Evolutionary conservation across 2,888 invertebrate genomes (phyloP).

Genomic region (Caenorhabditis angaria): DNA sequence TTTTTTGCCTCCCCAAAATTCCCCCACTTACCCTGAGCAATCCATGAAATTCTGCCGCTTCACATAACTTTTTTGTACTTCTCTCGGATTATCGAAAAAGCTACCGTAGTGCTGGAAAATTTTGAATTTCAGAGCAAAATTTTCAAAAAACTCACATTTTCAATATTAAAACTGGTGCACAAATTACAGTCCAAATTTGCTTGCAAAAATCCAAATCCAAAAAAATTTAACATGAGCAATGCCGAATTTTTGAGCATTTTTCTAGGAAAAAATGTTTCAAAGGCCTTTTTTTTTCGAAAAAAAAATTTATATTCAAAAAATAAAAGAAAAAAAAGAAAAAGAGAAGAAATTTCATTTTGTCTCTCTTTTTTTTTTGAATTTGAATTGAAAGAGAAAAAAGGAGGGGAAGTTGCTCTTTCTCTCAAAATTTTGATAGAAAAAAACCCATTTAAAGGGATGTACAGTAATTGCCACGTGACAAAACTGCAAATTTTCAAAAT

Average conservation of each 20-base stretch:
- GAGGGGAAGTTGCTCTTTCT: background rate
- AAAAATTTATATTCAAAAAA: slow-evolving; percentile 2
- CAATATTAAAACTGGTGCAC: slow-evolving; percentile 25
- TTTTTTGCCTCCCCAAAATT: background rate
- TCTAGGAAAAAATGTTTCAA: background rate
- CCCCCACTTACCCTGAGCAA: slow-evolving; percentile 13
- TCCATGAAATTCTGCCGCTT: slow-evolving; percentile 25
- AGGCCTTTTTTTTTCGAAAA: background rate
- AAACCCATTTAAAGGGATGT: slow-evolving; percentile 3
- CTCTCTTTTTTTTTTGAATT: background rate
- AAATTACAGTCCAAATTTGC: background rate
- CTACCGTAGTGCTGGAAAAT: slow-evolving; percentile 49
- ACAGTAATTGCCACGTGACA: background rate
- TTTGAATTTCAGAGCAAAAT: background rate
- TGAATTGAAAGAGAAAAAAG: background rate
- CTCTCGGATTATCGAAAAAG: slow-evolving; percentile 51
- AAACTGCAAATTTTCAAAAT: too few relatives aligned
- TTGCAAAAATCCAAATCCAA: background rate
- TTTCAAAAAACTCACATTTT: slow-evolving; percentile 39
- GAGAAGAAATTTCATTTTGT: background rate
- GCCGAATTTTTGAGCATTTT: background rate
- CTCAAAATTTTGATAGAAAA: background rate
- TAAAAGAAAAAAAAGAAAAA: background rate
- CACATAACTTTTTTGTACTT: slow-evolving; percentile 30
- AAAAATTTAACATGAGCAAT: background rate